Base-by-base conservation (phyloP, 2,797 vertebrate genomes). In the Rachycentron canadum region DNA sequence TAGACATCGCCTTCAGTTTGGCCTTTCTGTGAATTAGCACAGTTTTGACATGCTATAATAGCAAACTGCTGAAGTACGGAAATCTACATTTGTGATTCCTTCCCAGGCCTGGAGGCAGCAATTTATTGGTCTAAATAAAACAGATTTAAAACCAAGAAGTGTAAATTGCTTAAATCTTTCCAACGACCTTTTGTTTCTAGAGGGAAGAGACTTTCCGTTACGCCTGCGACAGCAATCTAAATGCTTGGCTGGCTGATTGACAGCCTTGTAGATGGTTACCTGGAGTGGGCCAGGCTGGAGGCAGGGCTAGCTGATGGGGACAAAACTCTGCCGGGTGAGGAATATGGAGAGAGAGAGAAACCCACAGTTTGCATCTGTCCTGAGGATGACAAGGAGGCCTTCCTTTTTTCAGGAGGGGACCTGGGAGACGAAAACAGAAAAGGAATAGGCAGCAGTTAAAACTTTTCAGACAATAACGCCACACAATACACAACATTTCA, bases 221-320 rank as follows among this genome's bases (percentile, higher is more conserved):
- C 13, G 70, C 14, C 5, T 26, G 8, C 34, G 10, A 57, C 65
- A 52, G 43, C n/a, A 40, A 58, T 59, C 7, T 40, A 52, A 58
- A 62, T 17, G 57, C 41, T 43, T 6, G 23, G 50, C 10, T 56
- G 56, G 11, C 41, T 77, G 81, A 77, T 2, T 53, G 61, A 70
- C 43, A 59, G 50, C 19, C 26, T 36, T 36, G 55, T 28, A 3
- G 50, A 23, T 16, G 21, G 13, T 85, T 95, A 98, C 97, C 97
- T 97, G 91, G 96, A 98, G 81, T 93, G 95, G 73, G 96, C 93
- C 82, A 96, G 94, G 92, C 96, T 98, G 93, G 97, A 98, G 81
- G 95, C 91, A 72, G 97, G 96, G 84, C 97, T 99, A 82, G 96
- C 95, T 85, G 95, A 95, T 8, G 95, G 96, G 89, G 98, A 99